These are phyloP conservation scores for Orthonyx spaldingii DNA, from an alignment of 2,113 vertebrate species.

Conservation along the genomic window DNA sequence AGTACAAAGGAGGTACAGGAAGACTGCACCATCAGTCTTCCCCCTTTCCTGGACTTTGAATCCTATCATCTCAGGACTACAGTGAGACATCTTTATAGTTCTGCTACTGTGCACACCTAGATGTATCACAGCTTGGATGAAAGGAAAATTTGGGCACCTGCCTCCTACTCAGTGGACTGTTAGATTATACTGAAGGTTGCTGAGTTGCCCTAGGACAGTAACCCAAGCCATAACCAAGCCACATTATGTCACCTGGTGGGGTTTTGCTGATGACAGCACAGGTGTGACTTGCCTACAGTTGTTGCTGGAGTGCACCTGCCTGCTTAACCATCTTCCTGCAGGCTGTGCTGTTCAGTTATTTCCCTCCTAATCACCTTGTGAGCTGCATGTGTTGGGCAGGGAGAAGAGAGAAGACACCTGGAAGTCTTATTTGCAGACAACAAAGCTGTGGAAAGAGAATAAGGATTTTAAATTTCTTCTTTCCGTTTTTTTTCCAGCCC, in stretches of 20 bases:
- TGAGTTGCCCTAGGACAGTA: background rate
- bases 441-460: background rate
- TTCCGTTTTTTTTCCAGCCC: background rate
- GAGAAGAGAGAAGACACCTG: background rate
- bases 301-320: background rate
- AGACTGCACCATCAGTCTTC: background rate
- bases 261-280: background rate
- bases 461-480: background rate
- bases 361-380: background rate
- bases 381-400: fast-evolving
- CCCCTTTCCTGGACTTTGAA: background rate
- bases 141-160: background rate
- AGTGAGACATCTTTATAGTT: background rate
- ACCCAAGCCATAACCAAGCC: background rate
- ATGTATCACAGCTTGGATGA: background rate
- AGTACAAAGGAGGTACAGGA: background rate
- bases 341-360: background rate
- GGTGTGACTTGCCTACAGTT: background rate
- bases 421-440: background rate
- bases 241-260: background rate
- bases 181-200: background rate
- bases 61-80: background rate
- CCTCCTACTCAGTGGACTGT: background rate
- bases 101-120: background rate
- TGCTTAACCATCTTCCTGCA: background rate